Base-by-base conservation (phyloP, 2,888 invertebrate species). In the Drosophila nigritarsus region DNA sequence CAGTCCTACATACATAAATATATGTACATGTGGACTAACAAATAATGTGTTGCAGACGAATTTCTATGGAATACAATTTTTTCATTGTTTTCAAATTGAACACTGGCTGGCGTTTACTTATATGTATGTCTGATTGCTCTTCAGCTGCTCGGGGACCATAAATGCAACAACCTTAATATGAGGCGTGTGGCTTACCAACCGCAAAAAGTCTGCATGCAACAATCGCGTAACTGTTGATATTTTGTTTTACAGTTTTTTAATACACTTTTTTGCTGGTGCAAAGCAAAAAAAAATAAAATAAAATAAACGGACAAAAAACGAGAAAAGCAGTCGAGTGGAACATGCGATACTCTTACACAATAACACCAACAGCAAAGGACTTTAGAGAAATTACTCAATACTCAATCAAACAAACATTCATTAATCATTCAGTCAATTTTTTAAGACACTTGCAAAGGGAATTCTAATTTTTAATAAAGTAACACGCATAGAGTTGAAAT, bases 171-270 rank as follows among this genome's bases (percentile, higher is more conserved):
- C 70, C 75, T 60, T 82, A 87, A 83, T 74, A 74, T 72, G 87
- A 64, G 68, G 78, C 78, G 40, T 59, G 68, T 36, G 68, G 68
- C 36, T 74, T 66, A 51, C 49, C 53, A 63, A 80, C 83, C 88
- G 72, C 83, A 82, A 77, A 85, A 77, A 74, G 68, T 61, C 80
- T 73, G 74, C 80, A 77, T 83, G 73, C 73, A 84, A 82, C 86
- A 80, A 73, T 73, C 83, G 71, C 73, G 83, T 80, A 85, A 75
- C 88, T 77, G 74, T 82, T 83, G 83, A 78, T 68, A 77, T 51
- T 59, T 70, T 59, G 30, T 36, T 55, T 9, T 34, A 51, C 71
- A 69, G 71, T 67, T 77, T 72, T 84, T 73, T 59, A 78, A 75
- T 69, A 83, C 67, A 73, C 66, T 81, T 61, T 75, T 78, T 72